Base-by-base conservation (phyloP, 2,113 vertebrate species). In the Onychostoma macrolepis region DNA sequence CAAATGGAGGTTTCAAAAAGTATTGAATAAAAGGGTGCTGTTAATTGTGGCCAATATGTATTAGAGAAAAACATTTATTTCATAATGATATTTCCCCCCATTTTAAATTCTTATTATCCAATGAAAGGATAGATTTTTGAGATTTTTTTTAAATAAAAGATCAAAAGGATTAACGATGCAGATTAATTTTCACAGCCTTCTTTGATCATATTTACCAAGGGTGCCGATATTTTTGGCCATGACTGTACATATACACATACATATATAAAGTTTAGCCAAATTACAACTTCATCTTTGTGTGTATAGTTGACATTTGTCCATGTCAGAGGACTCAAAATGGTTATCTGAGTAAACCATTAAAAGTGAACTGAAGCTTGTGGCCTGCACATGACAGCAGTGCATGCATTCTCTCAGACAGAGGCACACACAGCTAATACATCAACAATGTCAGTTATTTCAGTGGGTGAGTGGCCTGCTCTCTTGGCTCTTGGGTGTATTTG, bases 361-460 rank as follows among this genome's bases (percentile, higher is more conserved):
- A 43, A 61, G 81, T 24, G 72, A 80, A 80, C 26, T 72, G 30
- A 77, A 87, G 85, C 67, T 19, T 75, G 85, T 80, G 56, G 28
- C 76, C 74, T 56, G 36, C 75, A 43, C 21, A 33, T 1, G 7
- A 53, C 38, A 24, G 3, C 53, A 56, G 38, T 15, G 15, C 6
- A 63, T 30, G 50, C 33, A 80, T 74, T 85, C 58, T 72, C 77
- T 78, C 48, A 89, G 13, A 43, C 48, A 90, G n/a, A 53, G 77
- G 65, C 28, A 65, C 81, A 85, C 53, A 82, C 67, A 80, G 10
- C 75, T 69, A 85, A 87, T 67, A 78, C 80, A 87, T 88, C 61
- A 87, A 77, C 77, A 85, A 86, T 80, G 87, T 87, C 78, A 88
- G 76, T 74, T 88, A 90, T 88, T 88, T 88, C 69, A 84, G 82